phyloP scores from a whole-genome alignment of 2,797 vertebrate species.

The Protonibea diacanthus region DNA sequence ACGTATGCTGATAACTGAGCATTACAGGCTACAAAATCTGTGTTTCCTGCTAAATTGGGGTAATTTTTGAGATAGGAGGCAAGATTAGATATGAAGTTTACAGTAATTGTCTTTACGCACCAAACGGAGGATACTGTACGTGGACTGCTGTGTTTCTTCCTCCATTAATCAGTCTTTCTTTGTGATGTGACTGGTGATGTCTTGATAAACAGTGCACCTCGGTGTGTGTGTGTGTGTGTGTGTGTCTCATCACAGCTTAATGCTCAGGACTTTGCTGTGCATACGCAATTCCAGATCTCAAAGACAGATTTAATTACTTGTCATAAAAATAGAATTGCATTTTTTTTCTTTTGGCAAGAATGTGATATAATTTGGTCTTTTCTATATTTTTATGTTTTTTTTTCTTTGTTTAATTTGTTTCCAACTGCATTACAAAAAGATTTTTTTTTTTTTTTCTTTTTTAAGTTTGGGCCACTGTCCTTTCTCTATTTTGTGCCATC shows the following conservation, averaged over 20 bases:
- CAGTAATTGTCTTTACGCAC: constrained; percentile 4
- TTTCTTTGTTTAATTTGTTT: neutral
- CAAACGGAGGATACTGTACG: neutral
- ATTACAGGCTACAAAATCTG: constrained; percentile 11
- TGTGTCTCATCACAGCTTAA: neutral
- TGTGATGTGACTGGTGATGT: constrained; percentile 11
- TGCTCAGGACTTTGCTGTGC: neutral
- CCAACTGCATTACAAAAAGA: neutral
- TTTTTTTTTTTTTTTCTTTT: too few relatives aligned
- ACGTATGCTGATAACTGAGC: constrained; percentile 17
- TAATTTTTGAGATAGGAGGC: neutral
- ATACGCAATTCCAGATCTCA: neutral
- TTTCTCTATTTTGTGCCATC: too few relatives aligned
- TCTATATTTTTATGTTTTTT: neutral
- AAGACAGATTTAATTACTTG: constrained; percentile 21
- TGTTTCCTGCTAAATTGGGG: constrained; percentile 11
- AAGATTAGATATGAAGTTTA: constrained; percentile 21
- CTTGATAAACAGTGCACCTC: neutral
- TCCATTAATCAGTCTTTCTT: constrained; percentile 1
- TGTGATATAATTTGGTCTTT: neutral
- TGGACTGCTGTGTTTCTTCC: neutral
- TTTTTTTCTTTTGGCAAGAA: constrained; percentile 16
- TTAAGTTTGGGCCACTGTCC: too few relatives aligned
- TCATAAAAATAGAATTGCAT: constrained; percentile 26
- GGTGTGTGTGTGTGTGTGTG: constrained; percentile 9